Base-by-base conservation (phyloP, 2,113 vertebrate species). In the Zosterops lateralis region DNA sequence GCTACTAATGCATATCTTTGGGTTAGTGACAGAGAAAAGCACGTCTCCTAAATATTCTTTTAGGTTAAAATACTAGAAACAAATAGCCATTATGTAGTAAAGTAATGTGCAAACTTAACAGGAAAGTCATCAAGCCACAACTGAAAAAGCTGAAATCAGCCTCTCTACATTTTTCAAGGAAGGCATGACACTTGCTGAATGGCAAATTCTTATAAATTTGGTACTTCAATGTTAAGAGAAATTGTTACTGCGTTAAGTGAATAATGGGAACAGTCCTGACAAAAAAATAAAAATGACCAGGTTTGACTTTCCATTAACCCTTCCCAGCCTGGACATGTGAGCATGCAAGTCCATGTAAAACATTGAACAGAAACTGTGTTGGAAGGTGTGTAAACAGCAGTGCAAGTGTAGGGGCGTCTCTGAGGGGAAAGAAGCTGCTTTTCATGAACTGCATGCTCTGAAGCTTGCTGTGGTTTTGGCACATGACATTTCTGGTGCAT, bases 201-300 rank as follows among this genome's bases (percentile, higher is more conserved):
- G 85, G 93, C 95, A 97, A 97, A 97, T 74, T 96, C 92, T 95
- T 84, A 57, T 72, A 94, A 97, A 97, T 96, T 95, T 96, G 92
- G 95, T 61, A 88, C n/a, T 92, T 75, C 84, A 93, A 6, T 80
- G 79, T 83, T 94, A 95, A 94, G 85, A 96, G 88, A 93, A 96
- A 94, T 94, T 96, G 76, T 94, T 93, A 96, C 84, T 95, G 67
- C 29, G 8, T 89, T 95, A 93, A 93, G 65, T 95, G 58, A 72
- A 97, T 92, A 91, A 95, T 74, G 95, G 95, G 95, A 97, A 97
- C 96, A 97, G 85, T 95, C 92, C 93, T 95, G 79, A 93, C 93
- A 95, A 94, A 87, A 87, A 79, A 92, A 42, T 44, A 84, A 81
- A 93, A 38, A 95, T 84, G 96, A 97, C 87, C 95, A 93, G 95